Conservation (phyloP, 2,888 invertebrate genomes). For the Agrotis exclamationis region DNA sequence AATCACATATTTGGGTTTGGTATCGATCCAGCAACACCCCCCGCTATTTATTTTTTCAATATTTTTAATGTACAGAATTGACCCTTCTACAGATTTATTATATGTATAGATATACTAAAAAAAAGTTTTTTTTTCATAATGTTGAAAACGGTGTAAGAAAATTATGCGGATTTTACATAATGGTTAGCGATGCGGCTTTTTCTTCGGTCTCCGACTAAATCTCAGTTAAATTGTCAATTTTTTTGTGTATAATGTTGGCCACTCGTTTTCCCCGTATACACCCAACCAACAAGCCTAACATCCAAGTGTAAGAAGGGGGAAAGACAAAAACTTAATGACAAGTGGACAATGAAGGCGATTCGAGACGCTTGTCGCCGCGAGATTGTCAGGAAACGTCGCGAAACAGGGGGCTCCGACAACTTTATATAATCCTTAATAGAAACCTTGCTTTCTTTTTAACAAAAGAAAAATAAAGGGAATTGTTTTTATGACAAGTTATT, state of each 20-base stretch:
- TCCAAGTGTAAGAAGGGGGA: slow-evolving; percentile 82
- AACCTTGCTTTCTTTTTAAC: slow-evolving; percentile 65
- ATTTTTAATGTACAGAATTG: too few relatives aligned
- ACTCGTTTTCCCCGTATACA: slow-evolving; percentile 62
- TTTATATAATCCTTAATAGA: slow-evolving; percentile 79
- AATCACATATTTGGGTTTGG: too few relatives aligned
- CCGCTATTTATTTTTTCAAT: too few relatives aligned
- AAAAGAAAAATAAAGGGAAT: slow-evolving; percentile 58
- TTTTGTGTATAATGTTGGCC: slow-evolving; percentile 9
- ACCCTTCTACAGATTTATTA: too few relatives aligned
- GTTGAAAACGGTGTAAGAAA: too few relatives aligned
- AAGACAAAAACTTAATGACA: slow-evolving; percentile 91
- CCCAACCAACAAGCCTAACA: slow-evolving; percentile 74
- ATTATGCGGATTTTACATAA: too few relatives aligned
- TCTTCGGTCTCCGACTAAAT: rapidly evolving
- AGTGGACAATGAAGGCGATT: slow-evolving; percentile 90
- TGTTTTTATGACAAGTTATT: slow-evolving; percentile 51
- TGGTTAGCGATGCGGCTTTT: not conserved
- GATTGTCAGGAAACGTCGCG: slow-evolving; percentile 78
- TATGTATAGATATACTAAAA: too few relatives aligned
- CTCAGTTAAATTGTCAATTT: not conserved
- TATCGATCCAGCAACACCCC: too few relatives aligned
- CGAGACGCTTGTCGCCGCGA: slow-evolving; percentile 86
- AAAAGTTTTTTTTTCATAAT: not conserved
- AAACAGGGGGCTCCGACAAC: slow-evolving; percentile 64